These are phyloP conservation scores for Flabesymbios commensalis DNA, from an alignment of 2,888 invertebrate species.

Conservation along the genomic window DNA sequence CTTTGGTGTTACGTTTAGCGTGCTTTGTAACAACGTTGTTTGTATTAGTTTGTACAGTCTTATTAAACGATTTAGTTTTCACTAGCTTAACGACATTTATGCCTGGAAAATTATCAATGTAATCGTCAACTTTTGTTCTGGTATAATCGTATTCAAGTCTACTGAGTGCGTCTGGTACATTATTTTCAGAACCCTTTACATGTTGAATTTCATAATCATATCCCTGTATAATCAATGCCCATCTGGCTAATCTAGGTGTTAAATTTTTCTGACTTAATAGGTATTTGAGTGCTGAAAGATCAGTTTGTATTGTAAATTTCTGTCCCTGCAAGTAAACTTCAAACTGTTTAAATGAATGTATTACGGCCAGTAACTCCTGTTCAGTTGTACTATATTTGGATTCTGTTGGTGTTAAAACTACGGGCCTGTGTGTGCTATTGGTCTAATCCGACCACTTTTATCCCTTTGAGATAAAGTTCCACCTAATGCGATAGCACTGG, in stretches of 20 bases:
- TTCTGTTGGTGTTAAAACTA: background rate
- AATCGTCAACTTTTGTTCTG: background rate
- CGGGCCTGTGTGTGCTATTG: background rate
- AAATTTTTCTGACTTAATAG: background rate
- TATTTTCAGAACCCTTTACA: background rate
- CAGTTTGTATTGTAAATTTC: background rate
- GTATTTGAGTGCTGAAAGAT: background rate
- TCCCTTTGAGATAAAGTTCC: background rate
- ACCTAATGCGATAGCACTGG: background rate
- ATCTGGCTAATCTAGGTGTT: background rate
- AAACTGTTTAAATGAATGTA: background rate
- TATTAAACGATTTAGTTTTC: too few species aligned
- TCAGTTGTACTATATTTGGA: background rate
- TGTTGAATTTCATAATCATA: background rate
- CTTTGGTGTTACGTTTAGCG: too few species aligned
- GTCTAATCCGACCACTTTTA: background rate
- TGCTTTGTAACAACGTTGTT: too few species aligned
- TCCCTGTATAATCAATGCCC: background rate
- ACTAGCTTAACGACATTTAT: too few species aligned
- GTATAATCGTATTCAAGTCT: background rate
- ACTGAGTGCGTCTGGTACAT: background rate
- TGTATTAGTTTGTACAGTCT: too few species aligned
- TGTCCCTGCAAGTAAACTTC: background rate
- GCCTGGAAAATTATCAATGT: background rate
- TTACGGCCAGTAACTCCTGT: background rate